Base-by-base conservation (phyloP, 1,140 invertebrate species). In the Cherax destructor region DNA sequence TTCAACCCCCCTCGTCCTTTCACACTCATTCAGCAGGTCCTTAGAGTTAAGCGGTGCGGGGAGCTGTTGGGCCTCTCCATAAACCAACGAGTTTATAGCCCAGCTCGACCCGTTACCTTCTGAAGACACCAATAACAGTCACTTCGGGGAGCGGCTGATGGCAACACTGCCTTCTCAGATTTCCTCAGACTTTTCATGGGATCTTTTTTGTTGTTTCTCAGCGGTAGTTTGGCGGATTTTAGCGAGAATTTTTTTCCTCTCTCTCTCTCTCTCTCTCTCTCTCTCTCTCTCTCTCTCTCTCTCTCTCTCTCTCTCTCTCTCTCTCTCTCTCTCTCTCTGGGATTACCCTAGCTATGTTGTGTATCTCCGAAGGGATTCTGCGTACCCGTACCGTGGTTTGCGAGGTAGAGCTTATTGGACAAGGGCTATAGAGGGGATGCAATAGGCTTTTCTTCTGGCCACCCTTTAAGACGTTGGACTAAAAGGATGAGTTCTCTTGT, bases 81-180 rank as follows among this genome's bases (percentile, higher is more conserved):
- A 77, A 76, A 56, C 72, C 49, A 18, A 61, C 18, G 65, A 56
- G 4, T 78, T 77, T 86, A 86, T 78, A 86, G 72, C 74, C 72
- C 85, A 30, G 84, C 50, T 24, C 56, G 30, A 47, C 85, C 74
- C 74, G 74, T 78, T 86, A 77, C 76, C 13, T 83, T 69, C 81
- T 83, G 81, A 83, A 83, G 81, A 83, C 81, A 83, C 81, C 81
- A 83, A 83, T 83, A 83, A 83, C 81, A 65, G 81, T 83, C 81
- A 83, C 81, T 69, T 83, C 52, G 80, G 52, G 30, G 59, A 69
- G 81, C 81, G 47, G 24, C 81, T 52, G 65, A 83, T 61, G 50
- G 47, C 77, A 79, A 52, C 59, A 47, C 56, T 24, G 10, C 81
- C 30, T 47, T 83, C 81, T 83, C 81, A 83, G 81, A 83, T 83